phyloP scores from a whole-genome alignment of 2,113 vertebrate genomes.

The human region DNA sequence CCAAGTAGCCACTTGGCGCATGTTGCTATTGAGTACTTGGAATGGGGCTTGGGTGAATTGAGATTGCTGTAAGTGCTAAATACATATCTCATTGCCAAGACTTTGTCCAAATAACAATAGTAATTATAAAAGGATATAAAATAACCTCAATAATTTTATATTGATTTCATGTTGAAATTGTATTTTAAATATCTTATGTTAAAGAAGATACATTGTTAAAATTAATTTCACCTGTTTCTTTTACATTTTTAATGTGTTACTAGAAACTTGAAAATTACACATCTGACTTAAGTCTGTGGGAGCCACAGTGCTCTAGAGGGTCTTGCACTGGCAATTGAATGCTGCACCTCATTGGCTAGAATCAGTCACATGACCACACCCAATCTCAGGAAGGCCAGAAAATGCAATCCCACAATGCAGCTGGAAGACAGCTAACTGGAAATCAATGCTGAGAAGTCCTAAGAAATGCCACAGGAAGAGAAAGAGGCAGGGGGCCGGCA shows the following conservation, averaged over 20 bases:
- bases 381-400: not conserved
- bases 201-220: not conserved
- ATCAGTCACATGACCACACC: not conserved
- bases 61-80: not conserved
- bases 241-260: not conserved
- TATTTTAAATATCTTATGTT: not conserved
- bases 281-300: not conserved
- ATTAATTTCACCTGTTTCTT: not conserved
- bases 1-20: fast-evolving
- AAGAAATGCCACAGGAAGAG: not conserved
- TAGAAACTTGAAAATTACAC: not conserved
- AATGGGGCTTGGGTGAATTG: not conserved
- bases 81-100: not conserved
- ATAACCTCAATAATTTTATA: not conserved
- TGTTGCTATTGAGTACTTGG: not conserved
- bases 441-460: not conserved
- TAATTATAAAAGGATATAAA: not conserved
- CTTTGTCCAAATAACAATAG: not conserved
- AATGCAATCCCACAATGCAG: not conserved
- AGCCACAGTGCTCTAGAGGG: not conserved
- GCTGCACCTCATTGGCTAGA: not conserved
- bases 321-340: not conserved
- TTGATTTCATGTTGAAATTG: not conserved
- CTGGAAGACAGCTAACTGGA: not conserved
- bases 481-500: not conserved